Percentiles rank a stretch among this genome's conserved stretches.
These are phyloP conservation scores for Dascillus cervinus DNA, from an alignment of 2,888 invertebrate genomes.

Conservation along the genomic window DNA sequence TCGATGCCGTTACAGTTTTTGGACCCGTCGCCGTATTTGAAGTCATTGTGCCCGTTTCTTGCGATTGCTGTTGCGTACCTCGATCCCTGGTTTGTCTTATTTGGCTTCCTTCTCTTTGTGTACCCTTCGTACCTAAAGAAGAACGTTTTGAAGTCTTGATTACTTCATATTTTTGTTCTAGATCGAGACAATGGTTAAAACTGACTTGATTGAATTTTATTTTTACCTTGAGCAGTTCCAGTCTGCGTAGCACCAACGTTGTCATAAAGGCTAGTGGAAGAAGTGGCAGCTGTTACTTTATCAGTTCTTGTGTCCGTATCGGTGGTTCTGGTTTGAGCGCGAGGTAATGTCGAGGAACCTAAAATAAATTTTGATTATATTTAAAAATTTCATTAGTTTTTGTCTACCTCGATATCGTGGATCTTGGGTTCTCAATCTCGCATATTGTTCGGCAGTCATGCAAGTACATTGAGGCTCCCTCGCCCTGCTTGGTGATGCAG, in stretches of 20 bases:
- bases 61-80: conserved; percentile 58
- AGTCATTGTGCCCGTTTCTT: conserved; percentile 62
- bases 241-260: conserved; percentile 55
- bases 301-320: conserved; percentile 54
- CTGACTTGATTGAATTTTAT: not conserved
- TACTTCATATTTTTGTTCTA: no score
- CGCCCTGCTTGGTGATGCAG: conserved; percentile 83
- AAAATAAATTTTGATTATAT: conserved; percentile 1
- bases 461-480: conserved; percentile 91
- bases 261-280: conserved; percentile 81
- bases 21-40: conserved; percentile 55
- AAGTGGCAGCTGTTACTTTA: conserved; percentile 78
- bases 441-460: conserved; percentile 90
- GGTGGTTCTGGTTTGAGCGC: conserved; percentile 63
- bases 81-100: conserved; percentile 39
- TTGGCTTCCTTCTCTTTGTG: conserved; percentile 38
- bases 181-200: no score
- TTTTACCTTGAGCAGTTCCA: conserved; percentile 37
- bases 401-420: conserved; percentile 62
- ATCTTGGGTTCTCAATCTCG: conserved; percentile 76
- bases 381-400: conserved; percentile 1
- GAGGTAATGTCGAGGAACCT: conserved; percentile 81
- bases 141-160: no score
- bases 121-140: conserved; percentile 35
- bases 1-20: conserved; percentile 58